phyloP scores from a whole-genome alignment of 2,113 vertebrate genomes.

The Erinaceus europaeus region DNA sequence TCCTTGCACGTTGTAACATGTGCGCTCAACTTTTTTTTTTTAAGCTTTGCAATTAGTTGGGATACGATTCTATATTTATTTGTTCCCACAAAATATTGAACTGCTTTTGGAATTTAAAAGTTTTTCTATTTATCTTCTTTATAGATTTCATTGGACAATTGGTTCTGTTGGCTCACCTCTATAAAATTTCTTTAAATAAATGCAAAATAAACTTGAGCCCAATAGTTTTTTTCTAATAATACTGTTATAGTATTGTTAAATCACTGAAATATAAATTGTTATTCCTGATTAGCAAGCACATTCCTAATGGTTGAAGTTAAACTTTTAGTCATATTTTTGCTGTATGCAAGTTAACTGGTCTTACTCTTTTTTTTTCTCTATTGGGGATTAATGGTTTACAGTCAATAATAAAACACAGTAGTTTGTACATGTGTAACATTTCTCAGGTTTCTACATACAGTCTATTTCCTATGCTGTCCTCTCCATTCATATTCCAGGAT shows the following conservation, averaged over 20 bases:
- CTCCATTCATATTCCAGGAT: no score
- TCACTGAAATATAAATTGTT: neutral
- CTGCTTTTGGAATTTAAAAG: neutral
- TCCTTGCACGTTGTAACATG: no score
- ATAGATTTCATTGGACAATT: neutral
- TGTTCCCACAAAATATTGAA: neutral
- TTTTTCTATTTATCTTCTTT: neutral
- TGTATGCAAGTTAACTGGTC: neutral
- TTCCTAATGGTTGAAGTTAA: constrained; percentile 20
- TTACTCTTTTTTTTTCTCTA: no score
- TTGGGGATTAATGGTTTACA: no score
- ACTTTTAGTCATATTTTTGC: constrained; percentile 15
- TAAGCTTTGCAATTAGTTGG: neutral
- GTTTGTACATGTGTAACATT: no score
- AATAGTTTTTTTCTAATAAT: constrained; percentile 12
- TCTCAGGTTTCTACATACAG: no score
- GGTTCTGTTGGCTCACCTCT: neutral
- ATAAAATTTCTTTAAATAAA: neutral
- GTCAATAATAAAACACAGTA: no score
- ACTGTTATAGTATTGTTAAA: neutral
- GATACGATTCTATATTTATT: constrained; percentile 29
- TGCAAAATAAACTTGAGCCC: neutral
- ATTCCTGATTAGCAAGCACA: neutral
- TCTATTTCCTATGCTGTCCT: no score
- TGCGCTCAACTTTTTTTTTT: constrained; percentile 35